A percentile compares a stretch with the other conserved stretches of the same genome.
These are phyloP conservation scores for Apaloderma vittatum DNA, from an alignment of 2,113 vertebrate genomes.

Conservation along the genomic window DNA sequence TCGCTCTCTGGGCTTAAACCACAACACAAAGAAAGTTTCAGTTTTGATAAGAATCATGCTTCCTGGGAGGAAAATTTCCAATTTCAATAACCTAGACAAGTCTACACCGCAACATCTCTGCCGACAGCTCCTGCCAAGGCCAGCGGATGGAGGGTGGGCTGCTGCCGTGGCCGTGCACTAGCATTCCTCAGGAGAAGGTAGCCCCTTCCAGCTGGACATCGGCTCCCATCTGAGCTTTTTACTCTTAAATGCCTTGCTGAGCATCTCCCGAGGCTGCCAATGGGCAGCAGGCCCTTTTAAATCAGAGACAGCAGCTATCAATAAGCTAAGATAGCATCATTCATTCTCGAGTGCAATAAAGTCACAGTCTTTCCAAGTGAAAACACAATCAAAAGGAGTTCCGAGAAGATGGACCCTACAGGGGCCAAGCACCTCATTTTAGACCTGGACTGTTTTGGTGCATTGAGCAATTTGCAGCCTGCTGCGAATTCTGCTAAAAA, in stretches of 20 bases:
- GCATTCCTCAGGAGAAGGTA: neutral
- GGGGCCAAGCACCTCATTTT: fast-evolving
- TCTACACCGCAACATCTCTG: neutral
- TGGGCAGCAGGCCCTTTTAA: neutral
- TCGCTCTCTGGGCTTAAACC: neutral
- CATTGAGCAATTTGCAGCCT: neutral
- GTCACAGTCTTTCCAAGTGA: neutral
- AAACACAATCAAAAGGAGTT: neutral
- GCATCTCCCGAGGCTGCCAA: neutral
- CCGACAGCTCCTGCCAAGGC: neutral
- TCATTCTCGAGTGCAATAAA: neutral
- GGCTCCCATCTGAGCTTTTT: neutral
- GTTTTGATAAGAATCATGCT: neutral
- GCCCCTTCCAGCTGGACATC: neutral
- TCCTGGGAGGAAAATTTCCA: neutral
- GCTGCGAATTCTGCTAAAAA: neutral
- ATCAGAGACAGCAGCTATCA: neutral
- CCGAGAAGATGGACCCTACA: fast-evolving
- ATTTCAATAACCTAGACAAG: neutral
- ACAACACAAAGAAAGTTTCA: neutral
- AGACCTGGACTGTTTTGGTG: neutral
- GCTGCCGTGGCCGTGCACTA: too few species aligned
- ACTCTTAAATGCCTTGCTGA: fast-evolving
- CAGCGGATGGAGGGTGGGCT: neutral
- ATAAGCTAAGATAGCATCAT: too few species aligned